phyloP scores from a whole-genome alignment of 2,888 invertebrate genomes.

The Brenthis hecate region DNA sequence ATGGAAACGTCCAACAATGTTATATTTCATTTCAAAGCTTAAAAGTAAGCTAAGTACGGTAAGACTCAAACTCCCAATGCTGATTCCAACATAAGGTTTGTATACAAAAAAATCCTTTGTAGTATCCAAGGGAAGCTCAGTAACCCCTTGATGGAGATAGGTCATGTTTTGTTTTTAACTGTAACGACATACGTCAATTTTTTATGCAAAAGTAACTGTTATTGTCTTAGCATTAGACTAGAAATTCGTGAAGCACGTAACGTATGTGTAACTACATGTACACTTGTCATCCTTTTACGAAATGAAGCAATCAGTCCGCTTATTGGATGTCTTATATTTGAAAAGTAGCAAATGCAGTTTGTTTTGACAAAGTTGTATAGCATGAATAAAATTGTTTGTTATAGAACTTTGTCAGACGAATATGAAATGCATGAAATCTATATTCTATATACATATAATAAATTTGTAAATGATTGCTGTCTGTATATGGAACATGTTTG shows the following conservation, averaged over 20 bases:
- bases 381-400: no score
- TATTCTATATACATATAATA: no score
- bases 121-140: constrained; percentile 21
- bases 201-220: constrained; percentile 1
- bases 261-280: no score
- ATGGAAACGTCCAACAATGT: neutral
- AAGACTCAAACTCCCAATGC: neutral
- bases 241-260: neutral
- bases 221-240: neutral
- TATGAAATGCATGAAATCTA: no score
- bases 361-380: no score
- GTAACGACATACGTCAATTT: constrained; percentile 6
- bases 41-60: neutral
- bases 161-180: constrained; percentile 34
- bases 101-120: constrained; percentile 22
- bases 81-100: constrained; percentile 8
- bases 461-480: no score
- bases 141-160: constrained; percentile 38
- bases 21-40: neutral
- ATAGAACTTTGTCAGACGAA: no score
- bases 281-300: no score
- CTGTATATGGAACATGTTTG: no score
- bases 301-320: no score
- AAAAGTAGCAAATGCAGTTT: no score
- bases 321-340: no score